Evolutionary conservation across 1,140 invertebrate genomes (phyloP), one percentile per base, ranked within the genome.

Genomic region (Aphelenchoides avenae): DNA sequence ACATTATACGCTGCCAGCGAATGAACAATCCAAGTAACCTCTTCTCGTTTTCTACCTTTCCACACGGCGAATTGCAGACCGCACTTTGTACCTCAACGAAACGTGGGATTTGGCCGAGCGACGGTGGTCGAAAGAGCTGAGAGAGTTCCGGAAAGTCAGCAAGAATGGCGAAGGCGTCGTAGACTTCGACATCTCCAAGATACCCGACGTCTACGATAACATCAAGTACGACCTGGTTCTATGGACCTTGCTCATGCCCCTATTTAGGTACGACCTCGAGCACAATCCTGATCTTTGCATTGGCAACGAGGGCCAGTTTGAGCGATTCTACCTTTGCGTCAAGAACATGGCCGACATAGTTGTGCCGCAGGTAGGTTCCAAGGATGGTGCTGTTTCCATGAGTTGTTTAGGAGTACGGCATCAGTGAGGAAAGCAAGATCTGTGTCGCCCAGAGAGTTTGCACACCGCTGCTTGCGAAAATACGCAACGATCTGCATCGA

Each of bases 171-270:
- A 62, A 46, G 39, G 31, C 6, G 49, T 57, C 26, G 52, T 68
- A 18, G 71, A 72, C 24, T 99, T 90, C 81, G 94, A 98, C 77
- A 97, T 98, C 64, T 95, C 91, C 0, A 99, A 99, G 81, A 92
- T 99, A 59, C 94, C 95, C 0, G 95, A 98, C 78, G 98, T 99
- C 63, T 99, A 97, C 75, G 95, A 99, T 81, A 97, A 93, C 77
- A 97, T 98, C 64, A 98, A 98, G 74, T 98, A 81, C 57, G 59
- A 61, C 30, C 52, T 55, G 58, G 13, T 13, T 44, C 42, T 13
- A 31, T 13, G 36, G 11, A 13, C 11, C 18, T 11, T 44, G 13
- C 36, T 13, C 13, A 13, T 37, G 13, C 11, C 33, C 11, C 42
- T 41, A 46, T 50, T n/a, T 7, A 49, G 39, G 49, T 68, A 94